phyloP scores from a whole-genome alignment of 2,888 invertebrate species.

The Polydrusus cervinus region DNA sequence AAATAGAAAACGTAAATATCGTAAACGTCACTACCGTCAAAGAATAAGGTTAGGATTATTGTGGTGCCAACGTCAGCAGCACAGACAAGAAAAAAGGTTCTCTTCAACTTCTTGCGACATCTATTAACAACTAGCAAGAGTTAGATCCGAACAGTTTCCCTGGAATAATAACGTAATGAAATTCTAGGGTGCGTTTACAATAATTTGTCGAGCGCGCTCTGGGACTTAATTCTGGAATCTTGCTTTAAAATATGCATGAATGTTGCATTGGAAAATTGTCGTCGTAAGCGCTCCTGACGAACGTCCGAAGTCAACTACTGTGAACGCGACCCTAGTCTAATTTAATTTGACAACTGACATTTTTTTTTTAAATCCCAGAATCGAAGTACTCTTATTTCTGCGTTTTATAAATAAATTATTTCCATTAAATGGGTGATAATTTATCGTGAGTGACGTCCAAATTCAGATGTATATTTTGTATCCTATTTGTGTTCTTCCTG shows the following conservation, averaged over 20 bases:
- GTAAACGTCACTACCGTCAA: constrained; percentile 27
- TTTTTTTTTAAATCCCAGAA: too few species aligned
- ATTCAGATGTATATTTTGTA: background rate
- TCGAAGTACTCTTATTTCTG: too few species aligned
- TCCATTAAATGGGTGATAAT: background rate
- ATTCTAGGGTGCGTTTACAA: too few species aligned
- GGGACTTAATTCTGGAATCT: too few species aligned
- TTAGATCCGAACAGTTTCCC: background rate
- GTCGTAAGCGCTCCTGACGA: too few species aligned
- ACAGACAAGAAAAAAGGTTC: background rate
- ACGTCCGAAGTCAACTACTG: too few species aligned
- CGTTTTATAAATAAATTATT: background rate
- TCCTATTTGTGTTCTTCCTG: background rate
- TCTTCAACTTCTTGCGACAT: background rate
- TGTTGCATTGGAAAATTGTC: too few species aligned
- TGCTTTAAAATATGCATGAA: too few species aligned
- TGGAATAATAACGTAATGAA: too few species aligned
- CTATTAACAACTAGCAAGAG: background rate
- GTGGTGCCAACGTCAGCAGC: constrained; percentile 1
- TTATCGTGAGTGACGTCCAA: background rate
- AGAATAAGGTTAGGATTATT: constrained; percentile 7
- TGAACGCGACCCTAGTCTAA: too few species aligned
- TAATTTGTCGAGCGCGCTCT: too few species aligned
- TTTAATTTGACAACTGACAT: too few species aligned
- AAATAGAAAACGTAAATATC: background rate